Conservation (phyloP, 2,888 invertebrate genomes). For the Nomada fucata region DNA sequence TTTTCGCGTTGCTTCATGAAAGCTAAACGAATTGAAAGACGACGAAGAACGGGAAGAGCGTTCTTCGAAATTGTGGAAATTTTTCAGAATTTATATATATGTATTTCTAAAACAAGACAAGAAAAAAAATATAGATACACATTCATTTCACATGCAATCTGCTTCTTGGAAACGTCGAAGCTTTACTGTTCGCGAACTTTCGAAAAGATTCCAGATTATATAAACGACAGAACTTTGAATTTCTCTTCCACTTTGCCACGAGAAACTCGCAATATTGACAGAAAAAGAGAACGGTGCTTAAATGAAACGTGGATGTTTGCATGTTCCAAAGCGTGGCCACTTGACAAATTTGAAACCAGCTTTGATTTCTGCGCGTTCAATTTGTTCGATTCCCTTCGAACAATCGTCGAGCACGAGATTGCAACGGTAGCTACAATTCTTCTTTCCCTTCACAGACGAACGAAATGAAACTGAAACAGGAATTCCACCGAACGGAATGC, state of each 20-base stretch:
- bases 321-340: neutral
- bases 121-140: neutral
- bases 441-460: neutral
- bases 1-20: neutral
- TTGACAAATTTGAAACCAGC: no score
- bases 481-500: neutral
- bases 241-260: neutral
- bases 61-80: neutral
- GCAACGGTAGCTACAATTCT: no score
- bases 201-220: conserved; percentile 4
- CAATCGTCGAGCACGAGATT: neutral
- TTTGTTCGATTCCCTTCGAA: neutral
- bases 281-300: neutral
- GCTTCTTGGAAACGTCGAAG: neutral
- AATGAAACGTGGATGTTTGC: neutral
- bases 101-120: no score
- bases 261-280: neutral
- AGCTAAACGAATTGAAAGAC: neutral
- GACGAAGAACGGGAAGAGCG: neutral
- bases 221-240: conserved; percentile 7
- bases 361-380: no score
- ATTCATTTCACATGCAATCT: neutral
- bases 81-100: no score
- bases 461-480: no score
- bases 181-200: neutral